A percentile compares a stretch with the other conserved stretches of the same genome.
These are phyloP conservation scores for Mareca penelope DNA, from an alignment of 2,797 vertebrate genomes.

Conservation along the genomic window DNA sequence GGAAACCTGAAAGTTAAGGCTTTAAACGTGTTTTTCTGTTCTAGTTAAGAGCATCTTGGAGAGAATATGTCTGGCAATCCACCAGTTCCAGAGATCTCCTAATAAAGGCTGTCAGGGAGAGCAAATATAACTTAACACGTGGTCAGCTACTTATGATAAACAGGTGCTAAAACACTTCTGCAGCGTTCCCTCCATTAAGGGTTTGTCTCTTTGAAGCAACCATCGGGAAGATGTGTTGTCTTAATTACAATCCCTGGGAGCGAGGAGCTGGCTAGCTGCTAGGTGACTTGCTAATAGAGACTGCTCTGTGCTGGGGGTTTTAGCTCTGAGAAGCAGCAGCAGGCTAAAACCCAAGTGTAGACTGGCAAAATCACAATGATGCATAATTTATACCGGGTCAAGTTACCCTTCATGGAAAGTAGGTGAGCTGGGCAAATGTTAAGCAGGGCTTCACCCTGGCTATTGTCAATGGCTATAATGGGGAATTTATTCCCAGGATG, in stretches of 20 bases:
- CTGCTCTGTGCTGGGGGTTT: neutral
- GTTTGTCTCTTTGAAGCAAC: conserved; percentile 34
- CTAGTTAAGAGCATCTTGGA: neutral
- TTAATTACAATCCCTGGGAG: conserved; percentile 26
- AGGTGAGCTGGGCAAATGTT: conserved; percentile 37
- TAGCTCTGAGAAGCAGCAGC: neutral
- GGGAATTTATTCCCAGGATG: neutral
- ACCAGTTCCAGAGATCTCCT: neutral
- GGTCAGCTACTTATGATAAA: conserved; percentile 10
- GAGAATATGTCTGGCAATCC: neutral
- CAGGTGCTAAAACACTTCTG: conserved; percentile 40
- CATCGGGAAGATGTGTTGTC: neutral
- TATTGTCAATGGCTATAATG: neutral
- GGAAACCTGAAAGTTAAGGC: neutral
- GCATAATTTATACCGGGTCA: conserved; percentile 32
- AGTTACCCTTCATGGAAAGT: neutral
- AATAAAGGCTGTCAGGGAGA: neutral
- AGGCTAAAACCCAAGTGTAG: neutral
- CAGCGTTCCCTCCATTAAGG: neutral
- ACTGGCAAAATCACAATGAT: conserved; percentile 17
- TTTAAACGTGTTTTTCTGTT: neutral
- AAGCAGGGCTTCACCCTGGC: neutral
- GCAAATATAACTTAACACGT: neutral
- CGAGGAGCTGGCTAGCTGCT: neutral
- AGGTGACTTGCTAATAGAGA: neutral